Percentiles rank a stretch among this genome's conserved stretches.
These are phyloP conservation scores for Buceros bicornis DNA, from an alignment of 2,797 vertebrate species.

Conservation along the genomic window DNA sequence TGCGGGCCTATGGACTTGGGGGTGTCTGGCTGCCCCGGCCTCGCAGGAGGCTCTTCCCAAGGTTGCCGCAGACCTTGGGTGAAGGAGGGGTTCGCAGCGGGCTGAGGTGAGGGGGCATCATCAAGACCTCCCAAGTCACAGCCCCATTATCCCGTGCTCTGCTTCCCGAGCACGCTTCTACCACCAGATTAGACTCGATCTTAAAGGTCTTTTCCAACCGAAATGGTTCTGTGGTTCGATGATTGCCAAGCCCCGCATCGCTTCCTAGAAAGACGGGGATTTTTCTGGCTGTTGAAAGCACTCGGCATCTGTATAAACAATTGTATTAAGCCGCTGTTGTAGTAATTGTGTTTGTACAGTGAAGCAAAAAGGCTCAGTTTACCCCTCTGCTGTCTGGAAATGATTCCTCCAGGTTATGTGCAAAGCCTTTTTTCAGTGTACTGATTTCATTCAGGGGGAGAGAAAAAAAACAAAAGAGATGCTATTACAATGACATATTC, in stretches of 20 bases:
- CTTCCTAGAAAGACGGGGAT: not conserved
- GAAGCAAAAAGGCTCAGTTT: constrained; percentile 63
- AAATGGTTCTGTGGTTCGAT: not conserved
- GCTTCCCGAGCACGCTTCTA: not conserved
- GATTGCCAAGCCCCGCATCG: accelerated
- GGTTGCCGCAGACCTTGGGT: not conserved
- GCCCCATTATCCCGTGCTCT: accelerated
- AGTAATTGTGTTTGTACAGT: constrained; percentile 67
- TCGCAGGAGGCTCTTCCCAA: not conserved
- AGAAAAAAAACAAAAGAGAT: not conserved
- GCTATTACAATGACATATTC: constrained; percentile 67
- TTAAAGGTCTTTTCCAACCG: not conserved
- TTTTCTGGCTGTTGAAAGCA: not conserved
- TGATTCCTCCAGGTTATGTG: constrained; percentile 66
- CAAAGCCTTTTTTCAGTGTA: not conserved
- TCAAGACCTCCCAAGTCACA: not conserved
- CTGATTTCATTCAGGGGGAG: constrained; percentile 45
- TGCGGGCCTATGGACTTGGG: accelerated
- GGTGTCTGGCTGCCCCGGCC: not conserved
- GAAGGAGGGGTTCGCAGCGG: not conserved
- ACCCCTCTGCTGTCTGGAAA: constrained; percentile 56
- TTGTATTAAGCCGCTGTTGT: constrained; percentile 42
- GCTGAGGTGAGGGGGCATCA: not conserved
- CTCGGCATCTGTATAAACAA: constrained; percentile 47
- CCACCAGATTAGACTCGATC: not conserved